Conservation (phyloP, 2,797 vertebrate genomes). For the Cichlasoma orientale region DNA sequence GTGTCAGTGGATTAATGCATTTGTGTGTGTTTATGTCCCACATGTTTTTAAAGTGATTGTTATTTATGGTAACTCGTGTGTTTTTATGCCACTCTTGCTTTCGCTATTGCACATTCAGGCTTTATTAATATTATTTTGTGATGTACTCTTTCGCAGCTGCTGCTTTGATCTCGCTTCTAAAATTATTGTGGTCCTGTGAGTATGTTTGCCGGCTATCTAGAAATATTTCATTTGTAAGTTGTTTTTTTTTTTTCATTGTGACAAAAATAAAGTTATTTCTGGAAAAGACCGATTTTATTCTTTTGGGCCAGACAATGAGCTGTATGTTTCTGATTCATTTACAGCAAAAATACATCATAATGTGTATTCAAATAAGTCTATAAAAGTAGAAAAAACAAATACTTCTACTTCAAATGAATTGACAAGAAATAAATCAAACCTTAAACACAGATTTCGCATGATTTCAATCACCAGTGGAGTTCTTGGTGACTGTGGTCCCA, state of each 20-base stretch:
- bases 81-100: constrained; percentile 11
- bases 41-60: constrained; percentile 28
- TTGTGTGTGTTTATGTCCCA: constrained; percentile 9
- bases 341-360: not conserved
- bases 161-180: constrained; percentile 17
- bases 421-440: not conserved
- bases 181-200: constrained; percentile 12
- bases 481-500: too few species aligned
- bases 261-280: constrained; percentile 56
- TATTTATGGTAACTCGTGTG: constrained; percentile 14
- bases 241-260: constrained; percentile 8
- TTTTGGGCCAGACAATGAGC: not conserved
- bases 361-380: not conserved
- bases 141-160: constrained; percentile 11
- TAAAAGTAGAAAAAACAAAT: not conserved
- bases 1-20: constrained; percentile 14
- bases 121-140: constrained; percentile 25
- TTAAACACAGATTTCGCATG: too few species aligned
- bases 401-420: not conserved
- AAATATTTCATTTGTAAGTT: constrained; percentile 6
- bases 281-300: not conserved
- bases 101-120: not conserved
- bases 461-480: too few species aligned
- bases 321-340: not conserved
- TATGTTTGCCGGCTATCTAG: constrained; percentile 18